Evolutionary conservation across 2,888 invertebrate genomes (phyloP).

Genomic region (Pristionchus japonicus): DNA sequence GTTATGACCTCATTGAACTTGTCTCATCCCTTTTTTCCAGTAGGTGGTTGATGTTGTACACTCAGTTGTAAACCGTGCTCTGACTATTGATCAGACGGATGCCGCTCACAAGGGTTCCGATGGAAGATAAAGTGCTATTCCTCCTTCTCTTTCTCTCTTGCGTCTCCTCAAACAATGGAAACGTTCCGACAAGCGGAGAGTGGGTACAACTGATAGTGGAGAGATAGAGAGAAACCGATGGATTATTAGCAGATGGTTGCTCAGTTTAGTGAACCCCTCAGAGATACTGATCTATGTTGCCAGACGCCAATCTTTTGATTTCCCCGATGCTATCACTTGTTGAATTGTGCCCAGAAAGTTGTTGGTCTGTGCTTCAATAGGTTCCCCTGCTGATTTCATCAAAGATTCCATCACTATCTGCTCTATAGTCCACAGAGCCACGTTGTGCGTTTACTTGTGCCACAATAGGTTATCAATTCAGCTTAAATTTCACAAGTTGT

Average conservation of each 20-base stretch:
- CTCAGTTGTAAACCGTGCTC: conserved; percentile 13
- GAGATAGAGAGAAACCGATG: background rate
- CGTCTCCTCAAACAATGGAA: background rate
- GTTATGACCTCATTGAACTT: conserved; percentile 26
- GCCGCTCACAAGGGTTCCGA: background rate
- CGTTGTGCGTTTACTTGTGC: background rate
- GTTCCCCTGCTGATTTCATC: background rate
- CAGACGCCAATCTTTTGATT: background rate
- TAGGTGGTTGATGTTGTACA: background rate
- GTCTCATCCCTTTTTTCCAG: background rate
- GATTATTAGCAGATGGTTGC: background rate
- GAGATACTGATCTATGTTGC: background rate
- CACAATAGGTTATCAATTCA: background rate
- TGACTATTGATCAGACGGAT: background rate
- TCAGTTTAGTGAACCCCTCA: background rate
- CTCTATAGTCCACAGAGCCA: no score
- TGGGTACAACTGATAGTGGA: background rate
- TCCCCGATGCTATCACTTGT: background rate
- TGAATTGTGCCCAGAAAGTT: no score
- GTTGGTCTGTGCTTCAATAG: background rate
- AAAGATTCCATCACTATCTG: background rate
- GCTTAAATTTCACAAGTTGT: no score
- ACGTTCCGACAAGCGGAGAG: background rate
- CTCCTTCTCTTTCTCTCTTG: background rate
- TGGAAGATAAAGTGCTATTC: conserved; percentile 11